Percentiles rank a stretch among this genome's conserved stretches.
phyloP scores from a whole-genome alignment of 2,888 invertebrate genomes.

The Doris montereyensis region DNA sequence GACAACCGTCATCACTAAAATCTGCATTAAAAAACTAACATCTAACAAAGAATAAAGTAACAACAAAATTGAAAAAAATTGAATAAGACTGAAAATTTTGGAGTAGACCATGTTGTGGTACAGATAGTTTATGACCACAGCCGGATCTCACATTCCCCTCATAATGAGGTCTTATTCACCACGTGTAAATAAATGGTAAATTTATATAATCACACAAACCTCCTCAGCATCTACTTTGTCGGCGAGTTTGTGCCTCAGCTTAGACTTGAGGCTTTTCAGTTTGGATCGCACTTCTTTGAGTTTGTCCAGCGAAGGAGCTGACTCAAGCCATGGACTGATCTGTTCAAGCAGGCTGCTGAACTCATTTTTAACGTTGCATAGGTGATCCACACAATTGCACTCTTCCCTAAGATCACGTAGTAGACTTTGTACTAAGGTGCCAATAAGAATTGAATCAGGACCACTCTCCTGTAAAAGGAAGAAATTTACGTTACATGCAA shows the following conservation, averaged over 20 bases:
- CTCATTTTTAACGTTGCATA: conserved; percentile 50
- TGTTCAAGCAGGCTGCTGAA: conserved; percentile 50
- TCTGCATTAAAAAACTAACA: no score
- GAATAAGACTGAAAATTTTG: no score
- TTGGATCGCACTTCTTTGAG: conserved; percentile 55
- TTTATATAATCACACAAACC: conserved; percentile 46
- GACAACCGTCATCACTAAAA: no score
- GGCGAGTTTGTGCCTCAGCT: conserved; percentile 64
- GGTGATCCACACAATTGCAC: conserved; percentile 52
- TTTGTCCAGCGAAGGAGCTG: conserved; percentile 53
- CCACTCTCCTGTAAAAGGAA: conserved; percentile 51
- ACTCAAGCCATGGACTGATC: conserved; percentile 62
- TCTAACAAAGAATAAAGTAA: no score
- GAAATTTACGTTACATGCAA: background rate
- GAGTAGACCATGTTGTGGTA: no score
- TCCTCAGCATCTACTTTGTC: conserved; percentile 68
- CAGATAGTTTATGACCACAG: background rate
- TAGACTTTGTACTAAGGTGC: conserved; percentile 56
- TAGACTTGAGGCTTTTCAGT: conserved; percentile 60
- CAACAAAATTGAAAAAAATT: no score
- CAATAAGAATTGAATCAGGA: conserved; percentile 55
- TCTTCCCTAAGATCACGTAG: conserved; percentile 56
- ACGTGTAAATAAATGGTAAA: background rate
- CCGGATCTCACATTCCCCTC: no score
- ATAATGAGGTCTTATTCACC: no score